phyloP scores from a whole-genome alignment of 37 sponge, comb jelly and placozoan species.

The Spongia lamella region DNA sequence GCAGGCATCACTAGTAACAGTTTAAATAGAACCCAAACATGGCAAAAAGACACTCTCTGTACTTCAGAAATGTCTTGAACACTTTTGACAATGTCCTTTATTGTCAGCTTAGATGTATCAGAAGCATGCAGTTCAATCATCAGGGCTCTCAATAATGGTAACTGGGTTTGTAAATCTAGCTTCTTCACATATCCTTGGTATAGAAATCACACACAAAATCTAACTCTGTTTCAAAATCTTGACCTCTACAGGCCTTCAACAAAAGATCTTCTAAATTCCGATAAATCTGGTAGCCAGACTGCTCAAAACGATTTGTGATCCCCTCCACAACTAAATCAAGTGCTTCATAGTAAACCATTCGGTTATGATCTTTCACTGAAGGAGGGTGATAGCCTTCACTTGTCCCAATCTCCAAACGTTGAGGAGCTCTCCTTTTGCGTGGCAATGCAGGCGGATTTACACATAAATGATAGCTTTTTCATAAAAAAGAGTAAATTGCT shows the following conservation, averaged over 20 bases:
- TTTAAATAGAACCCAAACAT: conserved; percentile 19
- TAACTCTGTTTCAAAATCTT: not conserved
- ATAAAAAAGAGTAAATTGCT: conserved; percentile 3
- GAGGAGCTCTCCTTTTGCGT: not conserved
- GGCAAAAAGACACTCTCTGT: conserved; percentile 15
- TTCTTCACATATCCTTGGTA: not conserved
- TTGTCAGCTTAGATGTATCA: not conserved
- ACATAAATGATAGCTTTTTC: not conserved
- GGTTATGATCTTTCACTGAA: conserved; percentile 5
- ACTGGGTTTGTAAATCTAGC: conserved; percentile 11
- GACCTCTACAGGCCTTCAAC: conserved; percentile 17
- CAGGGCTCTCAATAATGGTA: conserved; percentile 7
- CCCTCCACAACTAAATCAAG: conserved; percentile 16
- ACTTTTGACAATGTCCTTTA: not conserved
- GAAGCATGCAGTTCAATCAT: too few species aligned
- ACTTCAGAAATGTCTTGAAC: not conserved
- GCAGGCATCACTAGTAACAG: conserved; percentile 24
- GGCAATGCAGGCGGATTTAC: conserved; percentile 1
- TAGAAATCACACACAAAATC: not conserved
- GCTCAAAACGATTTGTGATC: conserved; percentile 20
- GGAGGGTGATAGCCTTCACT: conserved; percentile 14
- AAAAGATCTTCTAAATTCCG: conserved; percentile 20
- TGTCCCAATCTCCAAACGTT: not conserved
- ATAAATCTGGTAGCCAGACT: conserved; percentile 12
- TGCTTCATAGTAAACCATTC: conserved; percentile 26